Evolutionary conservation across 1,140 invertebrate species (phyloP), one percentile per base, ranked within the genome.

Genomic region (Microplitis demolitor): DNA sequence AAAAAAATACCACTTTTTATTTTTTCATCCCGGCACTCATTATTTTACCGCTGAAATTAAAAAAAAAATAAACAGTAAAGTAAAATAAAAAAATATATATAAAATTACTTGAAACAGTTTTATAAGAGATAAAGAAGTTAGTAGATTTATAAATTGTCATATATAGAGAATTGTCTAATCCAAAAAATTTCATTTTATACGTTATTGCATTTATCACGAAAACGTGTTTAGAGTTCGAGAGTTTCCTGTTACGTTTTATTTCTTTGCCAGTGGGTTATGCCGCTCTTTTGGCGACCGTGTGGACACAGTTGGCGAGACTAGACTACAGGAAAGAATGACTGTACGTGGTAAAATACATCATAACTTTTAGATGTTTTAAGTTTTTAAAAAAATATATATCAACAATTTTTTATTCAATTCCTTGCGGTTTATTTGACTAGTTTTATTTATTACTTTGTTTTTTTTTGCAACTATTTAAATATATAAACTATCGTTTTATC

Each of bases 151-250:
- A 78, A 77, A 78, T 77, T 77, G 74, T 76, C 74, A 75, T 76
- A 9, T 45, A 45, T 45, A 45, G 39, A 45, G 39, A 72, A 75
- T 75, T 72, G 78, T 80, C 79, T 84, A 84, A 83, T 84, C 82
- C 82, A 82, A 78, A 67, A 76, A 78, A 64, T 45, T 45, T 45
- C 80, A 79, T 82, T 83, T 84, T 82, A 84, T 84, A 82, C 75
- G 81, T 81, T 82, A 84, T 84, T 84, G 80, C 83, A 84, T 84
- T 84, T 84, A 82, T 84, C 83, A 80, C 79, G 66, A 24, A 70
- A 79, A 84, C 82, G 82, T 84, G 83, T 74, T 66, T 56, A 34
- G 78, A 70, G 64, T 82, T 74, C 24, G 39, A 45, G 63, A 61
- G 56, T 16, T 54, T 33, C 4, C 6, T 24, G 45, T 51, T 34